These are phyloP conservation scores for Chloropsis hardwickii DNA, from an alignment of 2,113 vertebrate genomes.

Conservation along the genomic window DNA sequence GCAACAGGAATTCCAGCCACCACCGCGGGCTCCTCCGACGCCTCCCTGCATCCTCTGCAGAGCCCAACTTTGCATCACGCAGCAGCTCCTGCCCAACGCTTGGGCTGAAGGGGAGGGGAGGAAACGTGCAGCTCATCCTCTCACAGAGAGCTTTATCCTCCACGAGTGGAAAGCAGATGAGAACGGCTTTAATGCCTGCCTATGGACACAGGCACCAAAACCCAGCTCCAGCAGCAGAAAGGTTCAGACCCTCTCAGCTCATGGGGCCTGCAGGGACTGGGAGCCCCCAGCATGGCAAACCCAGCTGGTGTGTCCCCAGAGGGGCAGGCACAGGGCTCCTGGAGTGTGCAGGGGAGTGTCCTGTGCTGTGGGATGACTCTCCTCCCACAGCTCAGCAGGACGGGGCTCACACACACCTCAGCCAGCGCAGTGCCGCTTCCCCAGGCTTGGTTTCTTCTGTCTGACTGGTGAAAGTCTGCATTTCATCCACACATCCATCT, in stretches of 20 bases:
- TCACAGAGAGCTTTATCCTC: background rate
- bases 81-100: background rate
- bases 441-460: background rate
- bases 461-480: background rate
- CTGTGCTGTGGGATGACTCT: background rate
- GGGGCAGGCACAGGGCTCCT: accelerated
- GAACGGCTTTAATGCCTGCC: background rate
- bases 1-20: constrained; percentile 56
- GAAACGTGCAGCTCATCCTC: background rate
- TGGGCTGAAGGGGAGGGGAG: background rate
- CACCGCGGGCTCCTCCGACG: background rate
- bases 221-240: background rate
- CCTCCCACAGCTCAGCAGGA: background rate
- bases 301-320: background rate
- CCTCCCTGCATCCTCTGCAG: constrained; percentile 10
- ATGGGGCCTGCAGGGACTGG: background rate
- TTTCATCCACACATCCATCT: background rate
- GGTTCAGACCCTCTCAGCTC: background rate
- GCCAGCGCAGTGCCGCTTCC: accelerated
- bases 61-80: constrained; percentile 15
- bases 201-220: background rate
- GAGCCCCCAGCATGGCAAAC: background rate
- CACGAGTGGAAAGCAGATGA: background rate
- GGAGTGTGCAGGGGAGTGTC: accelerated
- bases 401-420: background rate